phyloP scores from a whole-genome alignment of 2,888 invertebrate species.

The Caenorhabditis becei region DNA sequence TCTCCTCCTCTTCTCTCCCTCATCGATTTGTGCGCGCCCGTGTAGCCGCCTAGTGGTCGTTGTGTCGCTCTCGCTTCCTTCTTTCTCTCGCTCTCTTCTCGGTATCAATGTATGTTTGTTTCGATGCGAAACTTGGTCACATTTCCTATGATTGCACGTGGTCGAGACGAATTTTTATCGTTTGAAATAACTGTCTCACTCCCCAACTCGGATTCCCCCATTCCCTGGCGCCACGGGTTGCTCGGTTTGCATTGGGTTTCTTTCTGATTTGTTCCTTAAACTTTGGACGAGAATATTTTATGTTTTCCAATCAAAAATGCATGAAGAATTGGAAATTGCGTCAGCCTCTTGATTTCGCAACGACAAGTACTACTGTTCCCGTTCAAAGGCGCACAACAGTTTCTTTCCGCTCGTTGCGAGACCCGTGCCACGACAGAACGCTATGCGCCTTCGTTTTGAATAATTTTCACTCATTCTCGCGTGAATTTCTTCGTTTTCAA shows the following conservation, averaged over 20 bases:
- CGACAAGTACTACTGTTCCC: background rate
- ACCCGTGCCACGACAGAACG: no score
- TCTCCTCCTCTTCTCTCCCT: background rate
- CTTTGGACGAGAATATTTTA: background rate
- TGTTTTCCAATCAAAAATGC: background rate
- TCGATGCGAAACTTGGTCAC: slow-evolving; percentile 53
- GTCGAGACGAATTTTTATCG: slow-evolving; percentile 48
- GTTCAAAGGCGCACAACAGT: background rate
- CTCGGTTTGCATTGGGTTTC: slow-evolving; percentile 15
- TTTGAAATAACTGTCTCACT: slow-evolving; percentile 24
- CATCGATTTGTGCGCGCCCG: slow-evolving; percentile 37
- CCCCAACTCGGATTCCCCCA: background rate
- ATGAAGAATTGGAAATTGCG: background rate
- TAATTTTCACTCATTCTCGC: background rate
- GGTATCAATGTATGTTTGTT: slow-evolving; percentile 55
- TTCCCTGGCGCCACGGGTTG: slow-evolving; percentile 9
- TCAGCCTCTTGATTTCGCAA: background rate
- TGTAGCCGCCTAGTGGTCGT: slow-evolving; percentile 30
- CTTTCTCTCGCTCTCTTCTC: slow-evolving; percentile 30
- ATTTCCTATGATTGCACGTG: slow-evolving; percentile 41
- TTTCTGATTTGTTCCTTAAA: background rate
- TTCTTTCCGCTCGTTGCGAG: background rate
- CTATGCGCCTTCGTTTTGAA: background rate
- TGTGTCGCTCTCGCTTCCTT: slow-evolving; percentile 22
- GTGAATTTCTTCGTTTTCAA: background rate